Evolutionary conservation across 2,888 invertebrate genomes (phyloP).

Genomic region (Tetanocera ferruginea): DNA sequence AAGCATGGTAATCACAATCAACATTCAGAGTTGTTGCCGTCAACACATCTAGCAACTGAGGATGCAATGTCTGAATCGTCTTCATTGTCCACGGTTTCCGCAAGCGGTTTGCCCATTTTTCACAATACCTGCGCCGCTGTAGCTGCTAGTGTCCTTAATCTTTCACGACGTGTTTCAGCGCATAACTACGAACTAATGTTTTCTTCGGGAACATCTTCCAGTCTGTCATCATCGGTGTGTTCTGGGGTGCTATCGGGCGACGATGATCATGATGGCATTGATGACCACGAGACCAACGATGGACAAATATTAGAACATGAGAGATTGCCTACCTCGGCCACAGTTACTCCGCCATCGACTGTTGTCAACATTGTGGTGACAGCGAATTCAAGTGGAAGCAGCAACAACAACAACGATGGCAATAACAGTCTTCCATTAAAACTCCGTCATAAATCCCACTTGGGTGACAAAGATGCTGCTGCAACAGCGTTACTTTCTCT

Average conservation of each 20-base stretch:
- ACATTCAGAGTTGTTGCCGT: constrained; percentile 48
- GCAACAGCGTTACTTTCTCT: constrained; percentile 84
- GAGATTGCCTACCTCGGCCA: neutral
- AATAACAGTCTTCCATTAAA: constrained; percentile 90
- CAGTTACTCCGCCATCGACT: neutral
- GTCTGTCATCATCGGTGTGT: constrained; percentile 77
- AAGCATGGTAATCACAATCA: constrained; percentile 37
- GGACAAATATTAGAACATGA: constrained; percentile 42
- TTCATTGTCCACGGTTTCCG: neutral
- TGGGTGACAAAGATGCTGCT: constrained; percentile 91
- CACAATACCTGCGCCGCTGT: constrained; percentile 44
- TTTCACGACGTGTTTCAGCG: constrained; percentile 77
- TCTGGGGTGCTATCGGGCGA: constrained; percentile 72
- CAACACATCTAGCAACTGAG: constrained; percentile 55
- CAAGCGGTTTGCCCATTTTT: neutral
- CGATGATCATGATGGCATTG: constrained; percentile 70
- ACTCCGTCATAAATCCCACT: constrained; percentile 90
- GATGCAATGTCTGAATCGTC: constrained; percentile 58
- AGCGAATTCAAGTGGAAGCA: constrained; percentile 68
- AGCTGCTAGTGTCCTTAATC: constrained; percentile 76
- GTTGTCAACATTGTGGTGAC: constrained; percentile 47
- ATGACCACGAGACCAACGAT: constrained; percentile 46
- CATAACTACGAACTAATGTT: constrained; percentile 81
- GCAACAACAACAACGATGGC: constrained; percentile 70
- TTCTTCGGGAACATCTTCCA: constrained; percentile 74